Evolutionary conservation across 2,797 vertebrate genomes (phyloP), one percentile per base, ranked within the genome.

Genomic region (Crenichthys baileyi): DNA sequence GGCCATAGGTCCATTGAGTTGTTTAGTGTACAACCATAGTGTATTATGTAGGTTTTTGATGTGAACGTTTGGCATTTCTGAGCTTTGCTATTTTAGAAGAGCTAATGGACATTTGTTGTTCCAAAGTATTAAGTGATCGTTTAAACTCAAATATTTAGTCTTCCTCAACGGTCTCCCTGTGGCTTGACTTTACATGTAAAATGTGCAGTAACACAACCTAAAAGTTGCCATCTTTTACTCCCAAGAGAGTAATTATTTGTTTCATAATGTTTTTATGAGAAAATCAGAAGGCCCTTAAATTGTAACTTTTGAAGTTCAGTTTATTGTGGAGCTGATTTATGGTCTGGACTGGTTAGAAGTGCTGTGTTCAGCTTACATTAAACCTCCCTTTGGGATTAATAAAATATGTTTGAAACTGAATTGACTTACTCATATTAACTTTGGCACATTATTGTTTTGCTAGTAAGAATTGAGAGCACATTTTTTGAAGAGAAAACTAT

Each of bases 171-270:
- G 50, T 58, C 31, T 29, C 18, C 72, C 55, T 56, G 24, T 29
- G 13, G 71, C n/a, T 0, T 75, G 31, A 68, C 73, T 41, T 76
- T 16, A 70, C 29, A 60, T 41, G 60, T 39, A 75, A 61, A 24
- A 71, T 77, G 22, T 65, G 61, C 46, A 79, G 11, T n/a, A 48
- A 41, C 24, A 8, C 31, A 44, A 77, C 0, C 15, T 50, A 67
- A 76, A 82, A 22, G 24, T 36, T 51, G 60, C 36, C 63, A 39
- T 65, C 6, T 11, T 24, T 3, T 65, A 24, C 46, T 76, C 67
- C 72, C 73, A 71, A 31, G 70, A 78, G 74, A 83, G 67, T 70
- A 48, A 48, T 72, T 53, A 41, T 46, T 72, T 78, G 60, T 36
- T 41, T 16, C 61, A 65, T 71, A 56, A 31, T 74, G 16, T 51